phyloP scores from a whole-genome alignment of 2,888 invertebrate species.

The Acanthoscelides obtectus region DNA sequence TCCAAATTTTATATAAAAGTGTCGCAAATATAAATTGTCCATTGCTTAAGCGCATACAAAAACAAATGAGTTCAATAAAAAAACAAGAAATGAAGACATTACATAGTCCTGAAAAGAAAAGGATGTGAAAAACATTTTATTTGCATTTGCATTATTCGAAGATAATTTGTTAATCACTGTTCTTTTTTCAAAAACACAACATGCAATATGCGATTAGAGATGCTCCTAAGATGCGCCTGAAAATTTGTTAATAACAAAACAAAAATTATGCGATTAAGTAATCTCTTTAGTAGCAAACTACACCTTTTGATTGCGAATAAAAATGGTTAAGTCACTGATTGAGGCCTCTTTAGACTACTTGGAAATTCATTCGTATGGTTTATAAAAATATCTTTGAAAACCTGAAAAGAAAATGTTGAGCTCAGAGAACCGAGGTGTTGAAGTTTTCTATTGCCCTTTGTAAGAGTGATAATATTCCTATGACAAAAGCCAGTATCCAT shows the following conservation, averaged over 20 bases:
- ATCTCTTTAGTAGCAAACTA: slow-evolving; percentile 49
- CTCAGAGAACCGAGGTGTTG: too few relatives aligned
- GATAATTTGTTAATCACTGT: slow-evolving; percentile 1
- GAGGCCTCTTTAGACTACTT: slow-evolving; percentile 2
- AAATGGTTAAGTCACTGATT: slow-evolving; percentile 14
- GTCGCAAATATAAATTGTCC: slow-evolving; percentile 1
- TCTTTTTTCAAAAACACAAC: background rate
- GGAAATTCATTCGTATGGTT: background rate
- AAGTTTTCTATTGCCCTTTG: too few relatives aligned
- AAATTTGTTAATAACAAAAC: slow-evolving; percentile 15
- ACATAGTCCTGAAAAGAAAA: background rate
- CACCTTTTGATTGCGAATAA: slow-evolving; percentile 40
- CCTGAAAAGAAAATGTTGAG: too few relatives aligned
- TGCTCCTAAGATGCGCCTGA: slow-evolving; percentile 10
- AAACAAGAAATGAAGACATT: background rate
- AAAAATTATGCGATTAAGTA: slow-evolving; percentile 8
- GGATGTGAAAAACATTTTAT: background rate
- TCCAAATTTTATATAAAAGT: too few relatives aligned
- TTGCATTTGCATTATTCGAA: background rate
- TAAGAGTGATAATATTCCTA: too few relatives aligned
- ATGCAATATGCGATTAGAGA: slow-evolving; percentile 18
- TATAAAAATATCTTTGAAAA: background rate
- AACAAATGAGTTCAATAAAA: background rate
- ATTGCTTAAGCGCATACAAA: slow-evolving; percentile 3
- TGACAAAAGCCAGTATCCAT: too few relatives aligned